These are phyloP conservation scores for Andrena minutula DNA, from an alignment of 2,888 invertebrate genomes.

Conservation along the genomic window DNA sequence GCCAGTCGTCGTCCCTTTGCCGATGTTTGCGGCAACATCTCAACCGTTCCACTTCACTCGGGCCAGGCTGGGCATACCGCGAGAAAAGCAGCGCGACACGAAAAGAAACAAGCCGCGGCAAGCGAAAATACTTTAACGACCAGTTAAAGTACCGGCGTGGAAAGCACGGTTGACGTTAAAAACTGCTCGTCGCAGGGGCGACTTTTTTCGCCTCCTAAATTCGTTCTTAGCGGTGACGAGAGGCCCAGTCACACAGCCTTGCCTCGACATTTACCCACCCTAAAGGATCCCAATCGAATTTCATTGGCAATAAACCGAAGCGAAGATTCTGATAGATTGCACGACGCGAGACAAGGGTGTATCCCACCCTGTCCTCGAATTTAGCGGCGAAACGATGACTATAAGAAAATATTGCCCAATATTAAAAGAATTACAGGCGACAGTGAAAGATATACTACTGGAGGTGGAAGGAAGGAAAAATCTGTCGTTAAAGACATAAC, in stretches of 20 bases:
- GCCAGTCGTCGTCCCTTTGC: not conserved
- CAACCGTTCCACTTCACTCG: slow-evolving; percentile 6
- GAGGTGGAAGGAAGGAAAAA: too few species aligned
- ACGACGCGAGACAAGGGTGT: too few species aligned
- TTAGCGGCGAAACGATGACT: too few species aligned
- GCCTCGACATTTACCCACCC: not conserved
- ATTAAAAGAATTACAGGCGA: too few species aligned
- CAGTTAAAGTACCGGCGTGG: slow-evolving; percentile 54
- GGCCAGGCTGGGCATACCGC: slow-evolving; percentile 16
- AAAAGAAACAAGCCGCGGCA: slow-evolving; percentile 36
- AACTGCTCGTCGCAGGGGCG: slow-evolving; percentile 19
- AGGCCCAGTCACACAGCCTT: not conserved
- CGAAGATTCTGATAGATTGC: not conserved
- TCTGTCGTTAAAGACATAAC: too few species aligned
- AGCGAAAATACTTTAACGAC: slow-evolving; percentile 63
- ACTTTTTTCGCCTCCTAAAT: slow-evolving; percentile 19
- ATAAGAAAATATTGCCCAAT: too few species aligned
- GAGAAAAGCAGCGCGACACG: slow-evolving; percentile 21
- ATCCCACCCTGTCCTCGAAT: too few species aligned
- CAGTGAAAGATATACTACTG: too few species aligned
- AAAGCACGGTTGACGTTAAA: slow-evolving; percentile 49
- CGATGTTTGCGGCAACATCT: slow-evolving; percentile 18
- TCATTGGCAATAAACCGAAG: not conserved
- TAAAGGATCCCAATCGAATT: not conserved
- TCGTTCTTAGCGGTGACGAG: slow-evolving; percentile 20